Evolutionary conservation across 2,888 invertebrate genomes (phyloP).

Genomic region (Tenthredo distinguenda): DNA sequence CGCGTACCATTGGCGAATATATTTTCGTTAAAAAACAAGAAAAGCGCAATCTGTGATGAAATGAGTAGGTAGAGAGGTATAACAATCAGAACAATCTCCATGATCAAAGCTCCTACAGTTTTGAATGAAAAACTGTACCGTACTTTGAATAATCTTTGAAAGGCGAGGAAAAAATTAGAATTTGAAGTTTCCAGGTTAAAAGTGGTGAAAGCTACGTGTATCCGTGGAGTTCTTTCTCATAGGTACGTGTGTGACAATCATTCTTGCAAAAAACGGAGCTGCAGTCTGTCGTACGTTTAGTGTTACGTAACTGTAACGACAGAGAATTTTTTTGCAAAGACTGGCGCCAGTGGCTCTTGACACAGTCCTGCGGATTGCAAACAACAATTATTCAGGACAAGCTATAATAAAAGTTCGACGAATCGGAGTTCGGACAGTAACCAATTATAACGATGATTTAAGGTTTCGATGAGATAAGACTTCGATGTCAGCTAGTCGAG

Average conservation of each 20-base stretch:
- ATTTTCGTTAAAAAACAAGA: neutral
- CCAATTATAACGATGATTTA: constrained; percentile 23
- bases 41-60: neutral
- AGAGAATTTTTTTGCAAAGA: neutral
- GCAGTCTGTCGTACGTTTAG: neutral
- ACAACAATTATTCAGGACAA: neutral
- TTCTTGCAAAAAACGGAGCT: neutral
- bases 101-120: neutral
- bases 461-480: neutral
- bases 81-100: neutral
- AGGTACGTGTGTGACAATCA: neutral
- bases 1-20: neutral
- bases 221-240: too few species aligned
- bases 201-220: too few species aligned
- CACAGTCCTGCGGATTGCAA: neutral
- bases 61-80: neutral
- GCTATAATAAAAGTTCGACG: neutral
- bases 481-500: neutral
- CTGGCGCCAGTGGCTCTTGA: neutral
- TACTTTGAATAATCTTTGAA: too few species aligned
- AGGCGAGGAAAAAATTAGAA: too few species aligned
- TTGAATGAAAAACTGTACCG: too few species aligned
- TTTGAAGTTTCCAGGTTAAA: too few species aligned
- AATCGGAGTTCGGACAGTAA: neutral
- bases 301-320: neutral